Evolutionary conservation across 1,140 invertebrate species (phyloP).

Genomic region (Chelonus insularis): DNA sequence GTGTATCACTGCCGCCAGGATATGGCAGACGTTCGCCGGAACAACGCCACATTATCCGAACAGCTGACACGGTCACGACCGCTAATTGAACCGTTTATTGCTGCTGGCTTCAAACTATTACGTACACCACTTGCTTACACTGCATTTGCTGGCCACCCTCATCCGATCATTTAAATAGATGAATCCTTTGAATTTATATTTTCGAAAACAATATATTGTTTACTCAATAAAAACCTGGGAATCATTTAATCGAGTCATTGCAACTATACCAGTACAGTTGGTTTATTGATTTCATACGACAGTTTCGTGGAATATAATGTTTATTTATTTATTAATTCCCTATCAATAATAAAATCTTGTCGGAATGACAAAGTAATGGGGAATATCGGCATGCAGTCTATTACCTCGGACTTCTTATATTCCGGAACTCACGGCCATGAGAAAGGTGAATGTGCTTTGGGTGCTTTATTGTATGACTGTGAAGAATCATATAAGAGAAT

Average conservation of each 20-base stretch:
- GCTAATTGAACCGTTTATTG: slow-evolving; percentile 37
- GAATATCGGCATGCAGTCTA: slow-evolving; percentile 18
- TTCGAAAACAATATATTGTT: background rate
- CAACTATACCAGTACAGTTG: too few species aligned
- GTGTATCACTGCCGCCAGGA: slow-evolving; percentile 19
- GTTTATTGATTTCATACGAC: too few species aligned
- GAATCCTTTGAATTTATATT: background rate
- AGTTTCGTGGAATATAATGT: background rate
- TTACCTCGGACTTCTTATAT: background rate
- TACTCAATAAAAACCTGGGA: too few species aligned
- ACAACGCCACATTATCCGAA: slow-evolving; percentile 23
- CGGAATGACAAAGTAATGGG: slow-evolving; percentile 18
- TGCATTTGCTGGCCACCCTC: background rate
- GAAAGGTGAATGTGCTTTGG: slow-evolving; percentile 22
- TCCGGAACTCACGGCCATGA: background rate
- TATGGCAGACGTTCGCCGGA: slow-evolving; percentile 8
- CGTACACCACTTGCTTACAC: slow-evolving; percentile 29
- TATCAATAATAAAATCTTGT: slow-evolving; percentile 17
- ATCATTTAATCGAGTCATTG: too few species aligned
- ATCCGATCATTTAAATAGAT: background rate
- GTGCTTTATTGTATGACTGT: slow-evolving; percentile 16
- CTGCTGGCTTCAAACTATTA: slow-evolving; percentile 26
- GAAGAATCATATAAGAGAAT: background rate
- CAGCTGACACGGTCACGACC: slow-evolving; percentile 33
- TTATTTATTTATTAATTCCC: slow-evolving; percentile 8